Base-by-base conservation (phyloP, 2,888 invertebrate genomes). In the Euclidia mi region DNA sequence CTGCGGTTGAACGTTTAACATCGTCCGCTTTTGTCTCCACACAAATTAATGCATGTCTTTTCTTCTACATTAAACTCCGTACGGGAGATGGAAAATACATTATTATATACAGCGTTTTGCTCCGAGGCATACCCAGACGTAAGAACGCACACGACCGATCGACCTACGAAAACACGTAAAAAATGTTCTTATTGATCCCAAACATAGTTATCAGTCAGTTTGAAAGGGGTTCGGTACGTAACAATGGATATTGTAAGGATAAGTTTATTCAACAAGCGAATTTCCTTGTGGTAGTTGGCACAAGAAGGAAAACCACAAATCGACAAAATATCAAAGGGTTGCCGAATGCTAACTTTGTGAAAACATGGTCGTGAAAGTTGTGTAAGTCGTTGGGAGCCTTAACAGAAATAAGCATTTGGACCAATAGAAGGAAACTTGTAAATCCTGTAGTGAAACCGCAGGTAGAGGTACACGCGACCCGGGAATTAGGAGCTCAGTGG, bases 371-470 rank as follows among this genome's bases (percentile, higher is more conserved):
- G 69, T 62, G 69, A 64, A 85, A 86, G 78, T 87, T 85, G 70
- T 67, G 70, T 78, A 82, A 85, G 79, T 81, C 73, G 80, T 69
- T 71, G 72, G 71, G 65, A 73, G 70, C 72, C 79, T 77, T 81
- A 79, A 83, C 82, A 79, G 84, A 85, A 89, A 87, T 89, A 86
- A 87, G 84, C 85, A 82, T 89, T 87, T 81, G 83, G 81, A 78
- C 85, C 87, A 86, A 91, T 89, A 87, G 85, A 87, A 89, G 88
- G 88, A 89, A 92, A 92, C 90, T 92, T 91, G 82, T 85, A 89
- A 92, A 91, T 91, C 92, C 89, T 79, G 72, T 70, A 71, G 79
- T 76, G 81, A 68, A 82, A 90, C 90, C 90, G 80, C 90, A 89
- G 56, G 49, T 50, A 56, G 90, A 89, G 56, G 49, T 50, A 56